These are phyloP conservation scores for Heterochromis multidens DNA, from an alignment of 2,113 vertebrate genomes.

Conservation along the genomic window DNA sequence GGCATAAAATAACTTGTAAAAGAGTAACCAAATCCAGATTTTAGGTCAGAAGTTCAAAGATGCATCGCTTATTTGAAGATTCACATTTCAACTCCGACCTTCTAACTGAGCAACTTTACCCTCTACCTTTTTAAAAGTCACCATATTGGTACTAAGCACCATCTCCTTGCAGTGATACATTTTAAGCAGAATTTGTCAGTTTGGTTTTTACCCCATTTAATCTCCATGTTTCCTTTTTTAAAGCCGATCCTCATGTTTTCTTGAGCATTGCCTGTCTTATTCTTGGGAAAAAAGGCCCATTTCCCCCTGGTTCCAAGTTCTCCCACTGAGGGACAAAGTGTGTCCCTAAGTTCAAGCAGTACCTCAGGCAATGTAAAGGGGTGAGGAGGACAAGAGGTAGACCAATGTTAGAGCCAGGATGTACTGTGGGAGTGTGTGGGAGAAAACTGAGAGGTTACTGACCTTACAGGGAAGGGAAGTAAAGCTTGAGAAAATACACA, in stretches of 20 bases:
- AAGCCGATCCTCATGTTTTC: constrained; percentile 70
- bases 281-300: constrained; percentile 62
- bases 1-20: constrained; percentile 6
- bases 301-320: constrained; percentile 70
- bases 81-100: constrained; percentile 34
- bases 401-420: constrained; percentile 42
- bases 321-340: constrained; percentile 72
- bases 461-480: constrained; percentile 68
- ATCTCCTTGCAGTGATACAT: constrained; percentile 29
- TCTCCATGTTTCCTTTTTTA: constrained; percentile 63
- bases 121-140: constrained; percentile 27
- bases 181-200: constrained; percentile 16
- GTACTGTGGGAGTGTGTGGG: constrained; percentile 68
- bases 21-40: constrained; percentile 50
- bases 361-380: constrained; percentile 64
- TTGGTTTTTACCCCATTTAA: constrained; percentile 39
- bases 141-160: neutral
- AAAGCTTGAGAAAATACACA: constrained; percentile 73
- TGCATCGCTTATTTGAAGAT: constrained; percentile 28
- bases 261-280: constrained; percentile 44
- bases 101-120: constrained; percentile 6
- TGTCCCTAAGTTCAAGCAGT: constrained; percentile 73
- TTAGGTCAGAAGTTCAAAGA: constrained; percentile 41
- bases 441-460: constrained; percentile 70
- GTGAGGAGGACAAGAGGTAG: constrained; percentile 59